Evolutionary conservation across 2,797 vertebrate species (phyloP).

Genomic region (Ara ararauna): DNA sequence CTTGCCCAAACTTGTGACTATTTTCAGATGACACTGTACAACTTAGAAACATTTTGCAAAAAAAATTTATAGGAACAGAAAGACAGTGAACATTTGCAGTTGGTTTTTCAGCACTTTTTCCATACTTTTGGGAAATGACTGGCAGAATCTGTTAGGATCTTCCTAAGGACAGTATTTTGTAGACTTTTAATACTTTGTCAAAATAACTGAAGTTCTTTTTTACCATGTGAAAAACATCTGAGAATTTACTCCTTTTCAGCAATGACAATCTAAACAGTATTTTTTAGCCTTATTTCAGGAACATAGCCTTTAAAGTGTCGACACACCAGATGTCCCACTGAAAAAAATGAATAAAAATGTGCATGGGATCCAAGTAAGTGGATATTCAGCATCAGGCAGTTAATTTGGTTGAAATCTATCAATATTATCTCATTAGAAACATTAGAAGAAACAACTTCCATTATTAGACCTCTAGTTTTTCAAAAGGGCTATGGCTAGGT

Average conservation of each 20-base stretch:
- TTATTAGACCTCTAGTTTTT: slow-evolving; percentile 20
- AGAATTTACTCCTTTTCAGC: slow-evolving; percentile 28
- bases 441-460: slow-evolving; percentile 17
- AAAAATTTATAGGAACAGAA: not conserved
- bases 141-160: not conserved
- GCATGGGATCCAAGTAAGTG: not conserved
- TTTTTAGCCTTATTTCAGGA: slow-evolving; percentile 52
- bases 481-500: not conserved
- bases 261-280: slow-evolving; percentile 4
- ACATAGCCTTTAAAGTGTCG: slow-evolving; percentile 37
- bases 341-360: slow-evolving; percentile 51
- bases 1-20: not conserved
- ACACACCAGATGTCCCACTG: slow-evolving; percentile 9
- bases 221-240: not conserved
- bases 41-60: not conserved
- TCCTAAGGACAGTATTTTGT: not conserved
- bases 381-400: slow-evolving; percentile 19
- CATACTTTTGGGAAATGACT: not conserved
- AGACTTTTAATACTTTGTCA: not conserved
- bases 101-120: not conserved
- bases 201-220: slow-evolving; percentile 33
- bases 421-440: slow-evolving; percentile 44
- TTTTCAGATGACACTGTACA: not conserved
- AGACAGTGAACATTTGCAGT: not conserved
- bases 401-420: slow-evolving; percentile 53